Conservation (phyloP, 2,113 vertebrate genomes). For the Amblyornis subalaris region DNA sequence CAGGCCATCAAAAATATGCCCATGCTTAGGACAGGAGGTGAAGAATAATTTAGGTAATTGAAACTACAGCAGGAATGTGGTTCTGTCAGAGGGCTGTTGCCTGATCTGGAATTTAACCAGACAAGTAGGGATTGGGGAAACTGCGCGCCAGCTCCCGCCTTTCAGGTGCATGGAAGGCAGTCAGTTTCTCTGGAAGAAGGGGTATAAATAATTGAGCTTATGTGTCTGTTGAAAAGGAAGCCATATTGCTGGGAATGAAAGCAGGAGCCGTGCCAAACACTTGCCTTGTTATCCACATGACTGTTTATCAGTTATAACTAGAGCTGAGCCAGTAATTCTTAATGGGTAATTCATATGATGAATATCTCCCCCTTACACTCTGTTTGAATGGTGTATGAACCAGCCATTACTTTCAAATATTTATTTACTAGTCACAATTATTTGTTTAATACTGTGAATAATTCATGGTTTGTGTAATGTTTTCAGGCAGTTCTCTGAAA, state of each 20-base stretch:
- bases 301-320: slow-evolving; percentile 57
- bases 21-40: slow-evolving; percentile 52
- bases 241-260: slow-evolving; percentile 50
- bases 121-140: slow-evolving; percentile 41
- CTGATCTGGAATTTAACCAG: slow-evolving; percentile 63
- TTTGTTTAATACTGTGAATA: slow-evolving; percentile 63
- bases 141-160: background rate
- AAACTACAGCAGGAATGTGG: slow-evolving; percentile 61
- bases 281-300: slow-evolving; percentile 51
- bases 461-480: slow-evolving; percentile 56
- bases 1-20: slow-evolving; percentile 44
- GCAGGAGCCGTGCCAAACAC: slow-evolving; percentile 42
- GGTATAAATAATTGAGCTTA: slow-evolving; percentile 19
- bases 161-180: slow-evolving; percentile 50
- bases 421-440: slow-evolving; percentile 67
- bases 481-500: slow-evolving; percentile 54
- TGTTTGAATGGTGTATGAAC: slow-evolving; percentile 46
- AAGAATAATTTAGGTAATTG: slow-evolving; percentile 66
- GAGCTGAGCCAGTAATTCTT: slow-evolving; percentile 54
- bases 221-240: slow-evolving; percentile 46
- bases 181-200: background rate
- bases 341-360: slow-evolving; percentile 64
- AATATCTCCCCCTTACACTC: slow-evolving; percentile 47
- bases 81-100: slow-evolving; percentile 50
- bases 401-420: slow-evolving; percentile 60